A percentile compares a stretch with the other conserved stretches of the same genome.
phyloP scores from a whole-genome alignment of 2,113 vertebrate species.

The Nipponia nippon region DNA sequence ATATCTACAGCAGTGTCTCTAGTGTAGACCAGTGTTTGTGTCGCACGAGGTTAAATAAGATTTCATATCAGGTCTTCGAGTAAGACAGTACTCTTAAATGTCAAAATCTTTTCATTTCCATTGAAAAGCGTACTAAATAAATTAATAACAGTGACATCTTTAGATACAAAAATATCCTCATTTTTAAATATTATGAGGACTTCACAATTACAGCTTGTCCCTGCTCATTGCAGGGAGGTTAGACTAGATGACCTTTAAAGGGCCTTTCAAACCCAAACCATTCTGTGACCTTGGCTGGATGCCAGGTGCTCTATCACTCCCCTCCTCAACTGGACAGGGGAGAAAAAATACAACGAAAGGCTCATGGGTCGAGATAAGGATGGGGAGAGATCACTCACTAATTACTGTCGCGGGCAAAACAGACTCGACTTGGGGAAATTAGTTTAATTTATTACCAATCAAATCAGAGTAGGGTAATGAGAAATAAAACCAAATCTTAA shows the following conservation, averaged over 20 bases:
- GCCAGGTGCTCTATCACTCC: not conserved
- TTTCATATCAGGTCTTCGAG: not conserved
- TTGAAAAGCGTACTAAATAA: not conserved
- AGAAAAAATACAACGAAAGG: not conserved
- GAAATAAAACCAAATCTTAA: not conserved
- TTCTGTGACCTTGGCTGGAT: not conserved
- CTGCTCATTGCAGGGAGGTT: no score
- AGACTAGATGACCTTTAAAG: no score
- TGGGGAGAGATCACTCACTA: not conserved
- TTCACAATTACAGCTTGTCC: not conserved
- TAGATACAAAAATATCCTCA: not conserved
- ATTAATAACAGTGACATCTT: not conserved
- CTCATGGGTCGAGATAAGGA: not conserved
- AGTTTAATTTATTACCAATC: not conserved
- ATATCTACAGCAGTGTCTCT: not conserved
- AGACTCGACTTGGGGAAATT: not conserved
- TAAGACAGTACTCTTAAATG: not conserved
- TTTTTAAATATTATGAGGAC: not conserved
- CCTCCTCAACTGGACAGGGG: rapidly evolving
- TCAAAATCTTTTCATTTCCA: not conserved
- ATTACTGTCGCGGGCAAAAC: not conserved
- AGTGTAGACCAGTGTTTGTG: not conserved
- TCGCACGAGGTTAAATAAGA: not conserved
- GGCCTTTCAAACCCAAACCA: no score
- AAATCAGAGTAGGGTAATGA: not conserved